phyloP scores from a whole-genome alignment of 2,888 invertebrate genomes.

The Lasioglossum marginatum region DNA sequence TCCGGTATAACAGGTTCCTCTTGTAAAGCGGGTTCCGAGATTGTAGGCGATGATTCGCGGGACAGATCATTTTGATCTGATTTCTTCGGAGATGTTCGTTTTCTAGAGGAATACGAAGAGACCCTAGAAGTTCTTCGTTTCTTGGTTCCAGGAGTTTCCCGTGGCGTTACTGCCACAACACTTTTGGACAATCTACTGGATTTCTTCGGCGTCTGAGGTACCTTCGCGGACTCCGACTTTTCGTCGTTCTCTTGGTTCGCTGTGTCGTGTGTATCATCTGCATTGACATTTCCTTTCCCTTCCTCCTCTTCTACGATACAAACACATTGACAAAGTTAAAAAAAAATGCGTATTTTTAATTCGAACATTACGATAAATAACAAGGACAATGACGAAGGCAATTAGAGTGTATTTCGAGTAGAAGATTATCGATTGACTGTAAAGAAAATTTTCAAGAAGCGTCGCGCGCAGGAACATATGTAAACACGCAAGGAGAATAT shows the following conservation, averaged over 20 bases:
- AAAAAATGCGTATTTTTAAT: neutral
- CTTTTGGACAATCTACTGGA: slow-evolving; percentile 77
- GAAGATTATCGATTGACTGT: neutral
- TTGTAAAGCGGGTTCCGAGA: slow-evolving; percentile 48
- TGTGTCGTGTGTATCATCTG: slow-evolving; percentile 68
- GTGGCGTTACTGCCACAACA: slow-evolving; percentile 70
- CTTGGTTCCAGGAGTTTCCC: slow-evolving; percentile 62
- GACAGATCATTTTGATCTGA: slow-evolving; percentile 61
- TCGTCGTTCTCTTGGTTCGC: slow-evolving; percentile 64
- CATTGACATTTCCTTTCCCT: slow-evolving; percentile 48
- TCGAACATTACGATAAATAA: neutral
- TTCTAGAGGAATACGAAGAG: slow-evolving; percentile 42
- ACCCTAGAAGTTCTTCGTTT: slow-evolving; percentile 67
- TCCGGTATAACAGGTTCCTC: slow-evolving; percentile 19
- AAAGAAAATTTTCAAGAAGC: slow-evolving; percentile 13
- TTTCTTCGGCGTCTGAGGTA: slow-evolving; percentile 73
- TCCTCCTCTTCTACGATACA: slow-evolving; percentile 38
- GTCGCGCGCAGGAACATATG: slow-evolving; percentile 29
- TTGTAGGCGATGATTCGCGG: slow-evolving; percentile 49
- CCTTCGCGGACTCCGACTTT: slow-evolving; percentile 72
- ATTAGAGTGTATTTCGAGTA: neutral
- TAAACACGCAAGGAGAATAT: slow-evolving; percentile 41
- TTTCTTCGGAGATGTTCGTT: slow-evolving; percentile 61
- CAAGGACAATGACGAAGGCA: neutral
- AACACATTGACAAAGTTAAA: neutral